Evolutionary conservation across 2,888 invertebrate genomes (phyloP).

Genomic region (Onthophagus sagittarius): DNA sequence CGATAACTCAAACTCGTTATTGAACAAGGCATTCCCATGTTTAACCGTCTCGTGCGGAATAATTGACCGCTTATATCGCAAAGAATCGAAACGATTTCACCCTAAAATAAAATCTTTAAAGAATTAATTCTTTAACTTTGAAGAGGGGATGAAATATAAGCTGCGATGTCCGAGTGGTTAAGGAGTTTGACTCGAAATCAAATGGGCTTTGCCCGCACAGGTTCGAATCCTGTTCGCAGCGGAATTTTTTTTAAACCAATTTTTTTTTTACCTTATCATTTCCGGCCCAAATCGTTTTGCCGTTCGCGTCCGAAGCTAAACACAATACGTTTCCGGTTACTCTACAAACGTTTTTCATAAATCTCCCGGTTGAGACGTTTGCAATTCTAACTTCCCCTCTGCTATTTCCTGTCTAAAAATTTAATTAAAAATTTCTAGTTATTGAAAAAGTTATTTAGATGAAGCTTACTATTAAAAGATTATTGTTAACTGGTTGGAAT

Average conservation of each 20-base stretch:
- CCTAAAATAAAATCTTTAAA: no score
- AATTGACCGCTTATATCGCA: constrained; percentile 43
- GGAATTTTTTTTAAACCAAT: constrained; percentile 34
- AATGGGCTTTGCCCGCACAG: constrained; percentile 64
- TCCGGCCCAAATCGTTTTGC: constrained; percentile 77
- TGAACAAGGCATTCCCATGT: constrained; percentile 43
- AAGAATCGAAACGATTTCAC: constrained; percentile 44
- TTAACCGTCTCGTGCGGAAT: constrained; percentile 38
- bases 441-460: no score
- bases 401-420: constrained; percentile 62
- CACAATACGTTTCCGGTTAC: constrained; percentile 63
- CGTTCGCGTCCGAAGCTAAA: constrained; percentile 73
- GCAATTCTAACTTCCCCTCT: constrained; percentile 72
- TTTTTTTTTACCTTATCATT: constrained; percentile 61
- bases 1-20: constrained; percentile 74
- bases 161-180: constrained; percentile 59
- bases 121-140: no score
- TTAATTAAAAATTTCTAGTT: neutral
- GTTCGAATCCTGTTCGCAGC: constrained; percentile 62
- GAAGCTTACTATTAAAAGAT: constrained; percentile 76
- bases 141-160: constrained; percentile 24
- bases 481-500: constrained; percentile 83
- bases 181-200: constrained; percentile 64
- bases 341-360: constrained; percentile 60
- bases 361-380: constrained; percentile 83